phyloP scores from a whole-genome alignment of 2,797 vertebrate species.

The Eulemur rubriventer region DNA sequence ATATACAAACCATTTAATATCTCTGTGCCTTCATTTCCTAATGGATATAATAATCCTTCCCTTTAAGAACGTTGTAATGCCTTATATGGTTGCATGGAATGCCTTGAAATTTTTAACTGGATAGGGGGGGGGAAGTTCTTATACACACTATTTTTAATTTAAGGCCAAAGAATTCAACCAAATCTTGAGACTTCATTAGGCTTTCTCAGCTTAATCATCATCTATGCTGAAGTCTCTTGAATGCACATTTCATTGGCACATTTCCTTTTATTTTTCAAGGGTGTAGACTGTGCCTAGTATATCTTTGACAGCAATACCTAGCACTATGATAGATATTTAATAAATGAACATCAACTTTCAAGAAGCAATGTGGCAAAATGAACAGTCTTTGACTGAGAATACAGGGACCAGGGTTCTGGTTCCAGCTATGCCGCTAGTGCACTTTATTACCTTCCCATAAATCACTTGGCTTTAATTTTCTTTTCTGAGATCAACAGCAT shows the following conservation, averaged over 20 bases:
- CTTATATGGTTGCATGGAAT: conserved; percentile 43
- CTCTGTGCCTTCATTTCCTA: conserved; percentile 39
- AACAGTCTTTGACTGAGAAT: neutral
- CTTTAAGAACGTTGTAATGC: conserved; percentile 19
- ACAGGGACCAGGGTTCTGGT: neutral
- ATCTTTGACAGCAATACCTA: neutral
- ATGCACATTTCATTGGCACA: neutral
- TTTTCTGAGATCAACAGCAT: neutral
- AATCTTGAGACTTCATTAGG: conserved; percentile 36
- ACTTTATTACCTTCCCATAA: neutral
- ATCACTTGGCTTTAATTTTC: conserved; percentile 31
- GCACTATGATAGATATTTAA: neutral
- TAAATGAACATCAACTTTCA: conserved; percentile 19
- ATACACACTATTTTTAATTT: conserved; percentile 21
- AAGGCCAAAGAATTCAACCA: conserved; percentile 28
- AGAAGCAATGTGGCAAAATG: conserved; percentile 17
- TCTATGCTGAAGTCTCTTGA: neutral
- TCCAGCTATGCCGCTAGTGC: neutral
- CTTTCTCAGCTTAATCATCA: conserved; percentile 49
- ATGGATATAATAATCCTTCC: conserved; percentile 18
- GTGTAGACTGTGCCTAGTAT: neutral
- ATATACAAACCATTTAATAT: conserved; percentile 38
- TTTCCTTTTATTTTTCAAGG: conserved; percentile 47
- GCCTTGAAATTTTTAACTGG: conserved; percentile 35
- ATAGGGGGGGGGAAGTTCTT: neutral